A percentile compares a stretch with the other conserved stretches of the same genome.
Evolutionary conservation across 1,140 invertebrate genomes (phyloP).

Genomic region (Hesperophylax magnus): DNA sequence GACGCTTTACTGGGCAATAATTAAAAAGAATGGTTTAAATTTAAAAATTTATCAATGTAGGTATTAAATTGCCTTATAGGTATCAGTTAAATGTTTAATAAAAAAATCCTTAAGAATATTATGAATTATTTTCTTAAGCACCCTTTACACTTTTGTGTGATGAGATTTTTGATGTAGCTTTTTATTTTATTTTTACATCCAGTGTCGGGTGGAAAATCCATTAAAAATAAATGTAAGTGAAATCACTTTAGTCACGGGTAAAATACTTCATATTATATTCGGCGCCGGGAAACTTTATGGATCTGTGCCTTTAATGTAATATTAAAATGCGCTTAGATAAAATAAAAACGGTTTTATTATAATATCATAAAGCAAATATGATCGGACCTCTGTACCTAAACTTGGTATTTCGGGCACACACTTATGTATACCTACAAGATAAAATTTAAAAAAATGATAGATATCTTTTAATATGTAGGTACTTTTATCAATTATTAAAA

Average conservation of each 20-base stretch:
- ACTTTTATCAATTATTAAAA: no score
- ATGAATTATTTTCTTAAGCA: conserved; percentile 29
- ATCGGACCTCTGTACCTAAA: no score
- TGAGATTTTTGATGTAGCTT: conserved; percentile 38
- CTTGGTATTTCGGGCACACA: no score
- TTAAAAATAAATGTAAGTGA: conserved; percentile 46
- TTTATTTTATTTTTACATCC: conserved; percentile 48
- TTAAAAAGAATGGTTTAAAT: no score
- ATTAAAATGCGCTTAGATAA: conserved; percentile 26
- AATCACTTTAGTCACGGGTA: conserved; percentile 47
- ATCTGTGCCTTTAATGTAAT: conserved; percentile 35
- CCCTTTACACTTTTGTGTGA: conserved; percentile 28
- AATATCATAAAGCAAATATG: neutral
- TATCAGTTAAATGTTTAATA: no score
- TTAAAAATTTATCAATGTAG: no score
- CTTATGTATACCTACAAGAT: no score
- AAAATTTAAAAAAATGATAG: no score
- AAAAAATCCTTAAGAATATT: neutral
- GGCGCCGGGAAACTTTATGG: conserved; percentile 37
- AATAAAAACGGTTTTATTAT: conserved; percentile 29
- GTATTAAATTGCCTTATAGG: no score
- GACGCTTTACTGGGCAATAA: no score
- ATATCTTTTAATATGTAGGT: no score
- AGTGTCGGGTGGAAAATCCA: conserved; percentile 42
- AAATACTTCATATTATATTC: conserved; percentile 47